Percentiles rank a stretch among this genome's conserved stretches.
phyloP scores from a whole-genome alignment of 30 jellyfish, hydroid and myxozoan genomes.

The Hydractinia symbiolongicarpus region DNA sequence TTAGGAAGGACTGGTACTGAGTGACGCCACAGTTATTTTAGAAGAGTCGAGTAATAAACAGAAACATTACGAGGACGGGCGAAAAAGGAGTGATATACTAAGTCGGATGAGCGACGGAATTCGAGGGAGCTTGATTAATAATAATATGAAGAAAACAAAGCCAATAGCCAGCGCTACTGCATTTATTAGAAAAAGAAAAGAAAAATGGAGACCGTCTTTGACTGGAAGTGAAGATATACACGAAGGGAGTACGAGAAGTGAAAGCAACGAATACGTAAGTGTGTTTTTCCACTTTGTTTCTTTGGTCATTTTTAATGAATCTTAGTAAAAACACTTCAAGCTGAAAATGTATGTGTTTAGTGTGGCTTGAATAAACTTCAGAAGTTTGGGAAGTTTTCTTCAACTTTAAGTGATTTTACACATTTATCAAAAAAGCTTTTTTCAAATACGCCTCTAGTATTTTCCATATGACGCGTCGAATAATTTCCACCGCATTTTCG shows the following conservation, averaged over 20 bases:
- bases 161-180: slow-evolving; percentile 18
- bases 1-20: slow-evolving; percentile 1
- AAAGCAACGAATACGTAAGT: not conserved
- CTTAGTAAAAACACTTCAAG: no score
- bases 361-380: no score
- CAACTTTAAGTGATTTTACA: no score
- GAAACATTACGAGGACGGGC: slow-evolving; percentile 6
- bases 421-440: no score
- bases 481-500: no score
- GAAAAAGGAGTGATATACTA: slow-evolving; percentile 6
- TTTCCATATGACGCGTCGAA: no score
- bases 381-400: no score
- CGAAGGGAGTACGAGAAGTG: slow-evolving; percentile 27
- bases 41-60: slow-evolving; percentile 16
- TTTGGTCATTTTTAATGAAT: no score
- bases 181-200: slow-evolving; percentile 33
- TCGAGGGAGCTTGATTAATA: slow-evolving; percentile 1
- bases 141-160: slow-evolving; percentile 26
- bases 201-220: slow-evolving; percentile 42
- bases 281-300: no score
- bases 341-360: no score
- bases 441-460: no score
- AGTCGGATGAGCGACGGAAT: slow-evolving; percentile 38
- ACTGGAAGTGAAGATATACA: slow-evolving; percentile 37
- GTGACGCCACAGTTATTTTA: not conserved